phyloP scores from a whole-genome alignment of 2,888 invertebrate species.

The Temnothorax ravouxi region DNA sequence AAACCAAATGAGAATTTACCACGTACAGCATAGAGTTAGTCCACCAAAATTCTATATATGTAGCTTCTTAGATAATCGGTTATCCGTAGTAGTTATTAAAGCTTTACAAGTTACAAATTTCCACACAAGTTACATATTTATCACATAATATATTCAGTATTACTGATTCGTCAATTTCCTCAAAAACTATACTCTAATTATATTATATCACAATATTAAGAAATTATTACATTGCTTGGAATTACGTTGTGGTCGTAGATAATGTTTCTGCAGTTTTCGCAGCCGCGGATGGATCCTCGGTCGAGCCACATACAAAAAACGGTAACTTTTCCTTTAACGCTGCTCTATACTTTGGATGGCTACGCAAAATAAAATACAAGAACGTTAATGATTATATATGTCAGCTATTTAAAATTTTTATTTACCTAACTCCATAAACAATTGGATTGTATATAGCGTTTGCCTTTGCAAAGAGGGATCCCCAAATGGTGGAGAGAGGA shows the following conservation, averaged over 20 bases:
- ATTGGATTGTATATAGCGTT: constrained; percentile 87
- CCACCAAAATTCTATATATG: not conserved
- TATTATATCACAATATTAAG: constrained; percentile 19
- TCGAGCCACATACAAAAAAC: constrained; percentile 90
- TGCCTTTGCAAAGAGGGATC: constrained; percentile 93
- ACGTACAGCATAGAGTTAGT: not conserved
- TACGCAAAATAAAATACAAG: constrained; percentile 80
- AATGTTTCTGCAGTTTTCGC: constrained; percentile 67
- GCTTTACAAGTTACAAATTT: constrained; percentile 26
- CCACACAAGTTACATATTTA: not conserved
- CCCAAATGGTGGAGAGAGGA: constrained; percentile 95
- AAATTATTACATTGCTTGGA: not conserved
- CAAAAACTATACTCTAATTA: not conserved
- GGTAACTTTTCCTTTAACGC: constrained; percentile 93
- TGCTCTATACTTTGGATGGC: constrained; percentile 93
- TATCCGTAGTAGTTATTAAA: not conserved
- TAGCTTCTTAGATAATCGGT: constrained; percentile 14
- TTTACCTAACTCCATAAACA: constrained; percentile 88
- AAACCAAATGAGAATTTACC: not conserved
- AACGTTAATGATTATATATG: not conserved
- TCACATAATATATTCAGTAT: not conserved
- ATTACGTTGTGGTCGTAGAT: constrained; percentile 64
- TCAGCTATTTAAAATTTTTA: not conserved
- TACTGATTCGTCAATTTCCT: not conserved
- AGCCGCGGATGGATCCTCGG: constrained; percentile 88